Conservation (phyloP, 2,797 vertebrate species). For the Pagetopsis macropterus region DNA sequence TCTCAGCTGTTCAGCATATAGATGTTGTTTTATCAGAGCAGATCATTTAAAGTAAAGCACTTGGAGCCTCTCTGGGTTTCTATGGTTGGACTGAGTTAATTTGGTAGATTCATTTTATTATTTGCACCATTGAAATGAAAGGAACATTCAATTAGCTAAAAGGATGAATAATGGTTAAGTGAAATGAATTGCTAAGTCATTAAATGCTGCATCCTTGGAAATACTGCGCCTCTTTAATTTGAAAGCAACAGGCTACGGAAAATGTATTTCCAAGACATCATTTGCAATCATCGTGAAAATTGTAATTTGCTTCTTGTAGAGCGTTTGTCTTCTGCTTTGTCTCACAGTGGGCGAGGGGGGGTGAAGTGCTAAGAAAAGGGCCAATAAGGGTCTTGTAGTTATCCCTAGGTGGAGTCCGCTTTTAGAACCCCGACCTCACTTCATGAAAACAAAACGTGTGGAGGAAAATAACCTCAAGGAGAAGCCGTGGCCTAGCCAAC, state of each 20-base stretch:
- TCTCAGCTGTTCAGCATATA: conserved; percentile 80
- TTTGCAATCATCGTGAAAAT: conserved; percentile 33
- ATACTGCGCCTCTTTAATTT: conserved; percentile 19
- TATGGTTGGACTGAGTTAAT: conserved; percentile 59
- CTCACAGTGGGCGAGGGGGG: conserved; percentile 36
- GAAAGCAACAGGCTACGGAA: conserved; percentile 30
- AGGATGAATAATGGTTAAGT: conserved; percentile 34
- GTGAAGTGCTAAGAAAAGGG: conserved; percentile 57
- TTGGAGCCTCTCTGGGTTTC: conserved; percentile 52
- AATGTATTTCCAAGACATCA: conserved; percentile 32
- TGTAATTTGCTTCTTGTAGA: conserved; percentile 28
- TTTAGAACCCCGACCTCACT: conserved; percentile 76
- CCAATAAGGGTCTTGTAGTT: conserved; percentile 62
- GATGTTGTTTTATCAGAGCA: conserved; percentile 78
- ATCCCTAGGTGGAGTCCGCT: conserved; percentile 73
- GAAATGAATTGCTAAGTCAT: conserved; percentile 39
- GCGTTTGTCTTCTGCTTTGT: conserved; percentile 38
- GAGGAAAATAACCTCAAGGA: conserved; percentile 82
- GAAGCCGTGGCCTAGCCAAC: conserved; percentile 75
- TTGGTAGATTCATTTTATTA: conserved; percentile 46
- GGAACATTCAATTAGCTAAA: conserved; percentile 47
- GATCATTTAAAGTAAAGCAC: conserved; percentile 63
- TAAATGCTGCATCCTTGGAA: conserved; percentile 39
- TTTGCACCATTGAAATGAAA: conserved; percentile 48
- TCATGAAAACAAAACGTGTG: conserved; percentile 74